phyloP scores from a whole-genome alignment of 2,888 invertebrate genomes.

The Automeris io region DNA sequence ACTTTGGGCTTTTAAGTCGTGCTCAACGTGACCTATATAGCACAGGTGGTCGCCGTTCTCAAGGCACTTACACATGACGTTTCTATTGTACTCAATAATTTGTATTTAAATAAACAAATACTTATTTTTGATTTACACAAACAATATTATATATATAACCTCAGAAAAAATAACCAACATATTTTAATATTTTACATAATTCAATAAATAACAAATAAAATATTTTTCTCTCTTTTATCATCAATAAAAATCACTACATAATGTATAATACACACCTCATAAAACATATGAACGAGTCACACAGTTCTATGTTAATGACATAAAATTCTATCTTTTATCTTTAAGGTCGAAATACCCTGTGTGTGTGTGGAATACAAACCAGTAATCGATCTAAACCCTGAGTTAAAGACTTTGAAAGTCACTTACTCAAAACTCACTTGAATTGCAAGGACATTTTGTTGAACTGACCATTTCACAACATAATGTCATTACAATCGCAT shows the following conservation, averaged over 20 bases:
- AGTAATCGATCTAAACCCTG: background rate
- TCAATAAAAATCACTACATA: background rate
- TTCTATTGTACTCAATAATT: too few relatives aligned
- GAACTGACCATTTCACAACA: constrained; percentile 2
- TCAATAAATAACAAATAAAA: background rate
- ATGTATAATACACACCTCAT: background rate
- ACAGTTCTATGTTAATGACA: background rate
- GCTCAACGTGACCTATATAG: too few relatives aligned
- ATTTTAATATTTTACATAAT: background rate
- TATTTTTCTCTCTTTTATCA: background rate
- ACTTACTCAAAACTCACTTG: background rate
- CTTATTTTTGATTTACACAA: too few relatives aligned
- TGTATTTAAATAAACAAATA: too few relatives aligned
- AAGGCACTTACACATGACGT: too few relatives aligned
- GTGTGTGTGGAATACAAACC: constrained; percentile 1
- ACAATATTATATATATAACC: too few relatives aligned
- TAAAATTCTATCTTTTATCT: background rate
- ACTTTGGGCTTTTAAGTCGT: too few relatives aligned
- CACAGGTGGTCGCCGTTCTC: too few relatives aligned
- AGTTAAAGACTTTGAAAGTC: background rate
- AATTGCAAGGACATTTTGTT: constrained; percentile 1
- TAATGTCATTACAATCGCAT: too few relatives aligned
- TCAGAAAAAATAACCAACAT: too few relatives aligned
- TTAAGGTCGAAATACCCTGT: background rate
- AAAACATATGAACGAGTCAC: too few relatives aligned